These are phyloP conservation scores for Nymphicus hollandicus DNA, from an alignment of 2,113 vertebrate genomes.

Conservation along the genomic window DNA sequence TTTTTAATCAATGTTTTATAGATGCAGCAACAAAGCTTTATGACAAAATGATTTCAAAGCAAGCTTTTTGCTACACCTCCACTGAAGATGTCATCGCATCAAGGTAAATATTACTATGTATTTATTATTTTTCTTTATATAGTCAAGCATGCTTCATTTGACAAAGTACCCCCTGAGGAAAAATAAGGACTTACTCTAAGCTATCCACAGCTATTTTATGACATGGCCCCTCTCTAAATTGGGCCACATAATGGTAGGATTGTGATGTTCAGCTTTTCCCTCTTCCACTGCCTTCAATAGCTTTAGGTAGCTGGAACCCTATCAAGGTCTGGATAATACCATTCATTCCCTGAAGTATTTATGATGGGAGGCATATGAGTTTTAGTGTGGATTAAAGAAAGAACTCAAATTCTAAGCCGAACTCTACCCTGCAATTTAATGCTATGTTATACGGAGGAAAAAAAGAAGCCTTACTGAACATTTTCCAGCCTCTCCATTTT, in stretches of 20 bases:
- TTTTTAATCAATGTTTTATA: slow-evolving; percentile 25
- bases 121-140: neutral
- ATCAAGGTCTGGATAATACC: neutral
- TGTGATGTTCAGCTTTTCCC: neutral
- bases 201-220: neutral
- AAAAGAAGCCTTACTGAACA: neutral
- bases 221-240: neutral
- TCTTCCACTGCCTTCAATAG: neutral
- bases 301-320: neutral
- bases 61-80: neutral
- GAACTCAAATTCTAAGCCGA: neutral
- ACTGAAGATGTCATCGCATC: neutral
- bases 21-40: slow-evolving; percentile 20
- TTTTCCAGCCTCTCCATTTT: neutral
- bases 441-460: neutral
- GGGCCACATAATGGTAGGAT: neutral
- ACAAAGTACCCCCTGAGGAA: neutral
- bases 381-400: neutral
- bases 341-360: neutral
- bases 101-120: neutral
- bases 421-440: neutral
- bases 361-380: neutral
- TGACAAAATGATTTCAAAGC: slow-evolving; percentile 6
- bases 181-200: neutral
- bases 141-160: neutral